A percentile compares a stretch with the other conserved stretches of the same genome.
phyloP scores from a whole-genome alignment of 1,140 invertebrate genomes.

The Heliconius hewitsoni region DNA sequence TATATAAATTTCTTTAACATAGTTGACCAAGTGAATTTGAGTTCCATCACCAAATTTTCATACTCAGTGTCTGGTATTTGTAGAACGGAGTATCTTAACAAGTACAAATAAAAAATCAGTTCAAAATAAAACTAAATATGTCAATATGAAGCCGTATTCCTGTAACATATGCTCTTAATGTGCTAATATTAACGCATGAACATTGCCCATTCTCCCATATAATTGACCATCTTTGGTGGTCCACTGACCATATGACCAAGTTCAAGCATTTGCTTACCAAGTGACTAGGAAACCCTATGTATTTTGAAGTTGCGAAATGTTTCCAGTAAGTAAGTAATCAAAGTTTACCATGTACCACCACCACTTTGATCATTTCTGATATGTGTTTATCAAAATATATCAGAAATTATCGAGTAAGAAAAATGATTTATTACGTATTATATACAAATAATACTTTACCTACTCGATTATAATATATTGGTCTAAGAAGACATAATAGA shows the following conservation, averaged over 20 bases:
- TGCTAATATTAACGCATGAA: conserved; percentile 25
- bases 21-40: too few species aligned
- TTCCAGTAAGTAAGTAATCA: background rate
- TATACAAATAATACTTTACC: too few species aligned
- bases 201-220: conserved; percentile 58
- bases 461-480: background rate
- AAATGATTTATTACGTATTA: background rate
- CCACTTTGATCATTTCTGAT: too few species aligned
- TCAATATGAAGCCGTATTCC: conserved; percentile 22
- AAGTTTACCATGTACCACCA: background rate
- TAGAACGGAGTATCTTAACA: background rate
- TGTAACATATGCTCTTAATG: conserved; percentile 8
- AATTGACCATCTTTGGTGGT: conserved; percentile 58
- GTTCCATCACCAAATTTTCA: too few species aligned
- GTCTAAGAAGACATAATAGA: background rate
- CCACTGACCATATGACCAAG: conserved; percentile 56
- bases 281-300: conserved; percentile 41
- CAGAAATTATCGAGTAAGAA: background rate
- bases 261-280: conserved; percentile 19
- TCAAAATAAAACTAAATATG: background rate
- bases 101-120: background rate
- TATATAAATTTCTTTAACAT: too few species aligned
- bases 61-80: background rate
- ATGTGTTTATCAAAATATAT: background rate
- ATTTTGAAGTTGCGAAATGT: background rate